These are phyloP conservation scores for Drusus annulatus DNA, from an alignment of 1,140 invertebrate genomes.

Conservation along the genomic window DNA sequence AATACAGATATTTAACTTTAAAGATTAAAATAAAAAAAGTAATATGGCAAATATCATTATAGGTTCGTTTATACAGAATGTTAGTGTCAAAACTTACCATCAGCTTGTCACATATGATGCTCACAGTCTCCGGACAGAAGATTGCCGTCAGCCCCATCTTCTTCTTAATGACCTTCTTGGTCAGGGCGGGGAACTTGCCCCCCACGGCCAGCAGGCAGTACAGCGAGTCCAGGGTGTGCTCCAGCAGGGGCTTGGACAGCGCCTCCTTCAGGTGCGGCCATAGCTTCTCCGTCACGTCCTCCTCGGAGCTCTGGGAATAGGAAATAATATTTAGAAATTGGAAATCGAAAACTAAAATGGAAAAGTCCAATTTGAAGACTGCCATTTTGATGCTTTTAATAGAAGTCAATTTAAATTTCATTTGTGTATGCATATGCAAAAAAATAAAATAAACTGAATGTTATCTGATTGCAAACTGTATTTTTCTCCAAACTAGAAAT, in stretches of 20 bases:
- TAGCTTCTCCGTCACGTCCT: constrained; percentile 70
- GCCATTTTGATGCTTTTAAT: too few relatives aligned
- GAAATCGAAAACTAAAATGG: too few relatives aligned
- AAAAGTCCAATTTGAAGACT: too few relatives aligned
- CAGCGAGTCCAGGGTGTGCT: constrained; percentile 70
- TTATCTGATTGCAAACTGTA: too few relatives aligned
- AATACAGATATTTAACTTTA: too few relatives aligned
- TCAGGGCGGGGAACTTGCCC: constrained; percentile 68
- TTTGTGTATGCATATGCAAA: too few relatives aligned
- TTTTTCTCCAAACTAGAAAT: too few relatives aligned
- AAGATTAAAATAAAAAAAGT: too few relatives aligned
- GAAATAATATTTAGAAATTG: not conserved
- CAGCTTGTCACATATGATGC: constrained; percentile 72
- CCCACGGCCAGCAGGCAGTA: constrained; percentile 69
- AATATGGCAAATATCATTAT: too few relatives aligned
- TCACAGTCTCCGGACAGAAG: constrained; percentile 72
- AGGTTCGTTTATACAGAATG: too few relatives aligned
- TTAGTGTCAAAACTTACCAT: constrained; percentile 67
- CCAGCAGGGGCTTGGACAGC: constrained; percentile 72
- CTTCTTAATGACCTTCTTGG: constrained; percentile 73
- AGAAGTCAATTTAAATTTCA: too few relatives aligned
- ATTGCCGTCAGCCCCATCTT: constrained; percentile 71
- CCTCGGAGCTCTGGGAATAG: constrained; percentile 65
- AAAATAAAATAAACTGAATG: too few relatives aligned
- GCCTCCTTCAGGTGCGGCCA: constrained; percentile 75